Evolutionary conservation across 2,113 vertebrate genomes (phyloP), one percentile per base, ranked within the genome.

Genomic region (Morone saxatilis): DNA sequence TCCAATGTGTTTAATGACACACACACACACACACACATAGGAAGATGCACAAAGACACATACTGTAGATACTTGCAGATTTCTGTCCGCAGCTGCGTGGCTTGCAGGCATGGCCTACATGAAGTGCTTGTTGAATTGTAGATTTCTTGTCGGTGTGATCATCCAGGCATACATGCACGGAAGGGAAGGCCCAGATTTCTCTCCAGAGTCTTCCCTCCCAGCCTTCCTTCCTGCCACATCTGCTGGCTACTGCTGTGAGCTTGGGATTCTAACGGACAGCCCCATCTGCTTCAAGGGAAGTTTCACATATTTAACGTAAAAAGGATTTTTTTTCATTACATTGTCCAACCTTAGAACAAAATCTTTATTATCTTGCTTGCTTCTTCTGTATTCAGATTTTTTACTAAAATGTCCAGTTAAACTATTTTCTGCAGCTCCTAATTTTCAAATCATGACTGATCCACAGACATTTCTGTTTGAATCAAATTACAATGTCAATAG

Each of bases 151-250:
- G 76, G 86, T 92, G 88, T 91, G 89, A 90, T 93, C 91, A 92
- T 91, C 86, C 84, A 91, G 90, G 86, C 87, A 81, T 87, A 90
- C 82, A 86, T 85, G 80, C 87, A 89, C 70, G 43, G 74, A 89
- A 84, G 87, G 81, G 88, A 87, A 90, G 89, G 86, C 84, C 86
- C 63, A 13, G 62, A 79, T 79, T 86, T 90, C 86, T 84, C 87
- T 91, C 90, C 71, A 67, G 88, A 85, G 87, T 83, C 86, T 82
- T 83, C 85, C 82, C 73, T 78, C 83, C 54, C 82, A 61, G 83
- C 71, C 66, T 88, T 86, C 86, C 88, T 89, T 88, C 83, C 85
- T 91, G 91, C 88, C 86, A 89, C 93, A 93, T 94, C 88, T 93
- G 91, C 80, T 82, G 75, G 81, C 87, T 86, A 86, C 91, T 91